These are phyloP conservation scores for Drosophila kohkoa DNA, from an alignment of 1,140 invertebrate genomes.

Conservation along the genomic window DNA sequence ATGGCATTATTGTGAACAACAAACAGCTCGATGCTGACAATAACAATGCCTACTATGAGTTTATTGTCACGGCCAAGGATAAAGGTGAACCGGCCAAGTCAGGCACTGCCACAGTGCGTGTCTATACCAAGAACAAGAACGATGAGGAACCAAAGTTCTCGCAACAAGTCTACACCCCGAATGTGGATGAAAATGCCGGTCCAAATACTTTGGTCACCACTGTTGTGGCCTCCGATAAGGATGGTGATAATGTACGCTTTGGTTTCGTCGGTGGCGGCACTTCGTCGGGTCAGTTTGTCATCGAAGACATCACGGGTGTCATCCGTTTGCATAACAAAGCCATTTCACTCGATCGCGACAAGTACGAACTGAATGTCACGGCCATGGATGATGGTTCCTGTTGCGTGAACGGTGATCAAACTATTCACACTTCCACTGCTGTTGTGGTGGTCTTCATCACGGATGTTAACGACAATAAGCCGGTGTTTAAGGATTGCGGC, in stretches of 20 bases:
- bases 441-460: conserved; percentile 98
- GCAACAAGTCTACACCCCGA: conserved; percentile 97
- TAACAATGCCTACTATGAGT: conserved; percentile 98
- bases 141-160: conserved; percentile 98
- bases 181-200: conserved; percentile 97
- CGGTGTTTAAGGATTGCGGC: conserved; percentile 96
- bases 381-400: conserved; percentile 97
- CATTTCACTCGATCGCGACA: conserved; percentile 93
- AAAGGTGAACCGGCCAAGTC: conserved; percentile 96
- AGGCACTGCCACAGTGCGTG: conserved; percentile 95
- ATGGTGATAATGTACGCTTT: conserved; percentile 97
- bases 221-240: conserved; percentile 97
- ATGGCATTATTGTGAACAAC: conserved; percentile 96
- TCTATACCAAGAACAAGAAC: conserved; percentile 98
- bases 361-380: conserved; percentile 97
- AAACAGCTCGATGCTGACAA: conserved; percentile 97
- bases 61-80: conserved; percentile 95
- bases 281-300: conserved; percentile 96
- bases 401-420: conserved; percentile 93
- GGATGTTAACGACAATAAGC: conserved; percentile 98
- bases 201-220: conserved; percentile 97
- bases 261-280: conserved; percentile 96
- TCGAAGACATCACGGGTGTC: conserved; percentile 97
- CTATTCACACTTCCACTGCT: conserved; percentile 96
- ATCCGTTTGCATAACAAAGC: conserved; percentile 94